phyloP scores from a whole-genome alignment of 2,888 invertebrate genomes.

The Maniola hyperantus region DNA sequence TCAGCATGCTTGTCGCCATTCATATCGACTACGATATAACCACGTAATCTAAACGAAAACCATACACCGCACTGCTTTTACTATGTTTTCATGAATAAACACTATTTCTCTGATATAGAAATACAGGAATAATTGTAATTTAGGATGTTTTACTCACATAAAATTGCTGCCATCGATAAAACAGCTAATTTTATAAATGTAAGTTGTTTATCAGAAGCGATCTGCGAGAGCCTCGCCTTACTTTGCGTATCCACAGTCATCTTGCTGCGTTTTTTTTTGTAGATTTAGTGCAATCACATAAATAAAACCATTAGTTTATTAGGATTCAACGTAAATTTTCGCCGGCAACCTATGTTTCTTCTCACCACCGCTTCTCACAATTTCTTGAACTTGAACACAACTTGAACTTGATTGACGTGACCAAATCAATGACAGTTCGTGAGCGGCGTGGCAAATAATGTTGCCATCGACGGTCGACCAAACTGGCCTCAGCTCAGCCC shows the following conservation, averaged over 20 bases:
- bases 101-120: not conserved
- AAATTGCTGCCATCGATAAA: slow-evolving; percentile 93
- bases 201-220: slow-evolving; percentile 78
- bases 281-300: slow-evolving; percentile 44
- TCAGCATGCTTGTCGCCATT: slow-evolving; percentile 34
- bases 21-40: slow-evolving; percentile 23
- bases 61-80: slow-evolving; percentile 6
- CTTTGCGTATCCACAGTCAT: slow-evolving; percentile 71
- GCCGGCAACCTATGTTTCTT: slow-evolving; percentile 70
- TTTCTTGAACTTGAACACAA: slow-evolving; percentile 41
- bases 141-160: slow-evolving; percentile 87
- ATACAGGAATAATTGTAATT: not conserved
- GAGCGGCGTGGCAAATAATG: slow-evolving; percentile 64
- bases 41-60: slow-evolving; percentile 33
- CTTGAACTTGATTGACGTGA: slow-evolving; percentile 48
- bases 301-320: slow-evolving; percentile 39
- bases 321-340: slow-evolving; percentile 47
- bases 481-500: no score
- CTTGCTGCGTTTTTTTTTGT: slow-evolving; percentile 41
- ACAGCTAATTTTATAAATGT: slow-evolving; percentile 88
- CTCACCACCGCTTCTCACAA: no score
- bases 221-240: slow-evolving; percentile 66
- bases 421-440: slow-evolving; percentile 56
- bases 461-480: slow-evolving; percentile 32
- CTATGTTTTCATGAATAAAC: not conserved